Conservation (phyloP, 2,888 invertebrate genomes). For the Ganaspis brasiliensis region DNA sequence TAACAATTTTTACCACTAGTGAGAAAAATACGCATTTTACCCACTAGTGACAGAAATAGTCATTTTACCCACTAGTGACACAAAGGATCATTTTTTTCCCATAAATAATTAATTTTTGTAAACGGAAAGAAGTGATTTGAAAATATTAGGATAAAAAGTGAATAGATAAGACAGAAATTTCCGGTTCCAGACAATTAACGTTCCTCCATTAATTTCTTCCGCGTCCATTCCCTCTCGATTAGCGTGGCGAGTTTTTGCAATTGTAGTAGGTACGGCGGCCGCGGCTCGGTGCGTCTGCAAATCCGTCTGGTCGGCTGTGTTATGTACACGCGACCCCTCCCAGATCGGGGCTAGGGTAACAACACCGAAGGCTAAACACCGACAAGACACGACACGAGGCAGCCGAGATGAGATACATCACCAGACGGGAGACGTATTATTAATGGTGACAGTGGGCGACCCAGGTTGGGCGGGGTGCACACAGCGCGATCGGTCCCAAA, state of each 20-base stretch:
- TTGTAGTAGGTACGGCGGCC: constrained; percentile 21
- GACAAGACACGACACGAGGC: constrained; percentile 60
- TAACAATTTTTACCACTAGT: too few species aligned
- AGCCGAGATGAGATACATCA: constrained; percentile 79
- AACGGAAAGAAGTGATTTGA: background rate
- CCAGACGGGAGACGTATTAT: constrained; percentile 80
- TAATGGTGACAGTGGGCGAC: constrained; percentile 81
- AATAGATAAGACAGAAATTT: constrained; percentile 19
- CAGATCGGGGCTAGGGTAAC: constrained; percentile 58
- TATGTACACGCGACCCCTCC: constrained; percentile 63
- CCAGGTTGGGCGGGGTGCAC: constrained; percentile 79
- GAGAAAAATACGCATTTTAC: too few species aligned
- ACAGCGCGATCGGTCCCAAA: constrained; percentile 64
- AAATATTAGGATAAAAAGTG: constrained; percentile 19
- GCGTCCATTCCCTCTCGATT: constrained; percentile 36
- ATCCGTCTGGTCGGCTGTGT: constrained; percentile 42
- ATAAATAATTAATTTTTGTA: too few species aligned
- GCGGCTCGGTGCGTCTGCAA: constrained; percentile 54
- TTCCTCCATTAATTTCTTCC: constrained; percentile 32
- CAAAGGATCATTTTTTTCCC: too few species aligned
- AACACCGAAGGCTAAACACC: constrained; percentile 69
- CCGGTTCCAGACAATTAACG: constrained; percentile 13
- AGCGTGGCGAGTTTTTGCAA: constrained; percentile 27
- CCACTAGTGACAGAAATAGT: too few species aligned
- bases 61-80: too few species aligned